Evolutionary conservation across 2,797 vertebrate species (phyloP), one percentile per base, ranked within the genome.

Genomic region (Myotis myotis): DNA sequence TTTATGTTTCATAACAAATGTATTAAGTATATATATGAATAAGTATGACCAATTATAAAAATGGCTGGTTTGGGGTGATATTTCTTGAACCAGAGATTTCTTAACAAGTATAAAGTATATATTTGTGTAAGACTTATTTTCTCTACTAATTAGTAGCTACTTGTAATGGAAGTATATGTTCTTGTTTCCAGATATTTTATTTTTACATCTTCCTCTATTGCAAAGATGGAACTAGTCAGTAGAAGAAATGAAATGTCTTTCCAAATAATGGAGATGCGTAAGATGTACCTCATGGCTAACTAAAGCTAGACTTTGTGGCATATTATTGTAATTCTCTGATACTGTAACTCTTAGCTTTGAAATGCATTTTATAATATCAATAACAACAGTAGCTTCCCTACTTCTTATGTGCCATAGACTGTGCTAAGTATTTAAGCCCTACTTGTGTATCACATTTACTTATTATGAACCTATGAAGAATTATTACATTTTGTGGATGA

Each of bases 271-370:
- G 51, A 70, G 71, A 75, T 55, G 53, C 55, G 44, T 91, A 36
- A 87, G 4, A 72, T 92, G 91, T 92, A 91, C 71, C 79, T 97
- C 71, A 70, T 66, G 53, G n/a, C 2, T 68, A 74, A 74, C 60
- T 92, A 91, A 89, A 87, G 36, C 11, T 85, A 47, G 70, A 72
- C 70, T 92, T 93, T 76, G 22, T 94, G 38, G 38, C 89, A 91
- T 53, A 66, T 92, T 10, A 87, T 83, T 79, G 6, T 83, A 72
- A 74, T 94, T 91, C 72, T 78, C 78, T 86, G 75, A 85, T 16
- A 57, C 70, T 33, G 11, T 92, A 36, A 85, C 41, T 91, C 84
- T 82, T 81, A 81, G 62, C 91, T 89, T 93, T 60, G 85, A 91
- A 89, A 78, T 55, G 22, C 20, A 25, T 84, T 70, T 94, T 92